phyloP scores from a whole-genome alignment of 2,113 vertebrate species.

The Oplegnathus fasciatus region DNA sequence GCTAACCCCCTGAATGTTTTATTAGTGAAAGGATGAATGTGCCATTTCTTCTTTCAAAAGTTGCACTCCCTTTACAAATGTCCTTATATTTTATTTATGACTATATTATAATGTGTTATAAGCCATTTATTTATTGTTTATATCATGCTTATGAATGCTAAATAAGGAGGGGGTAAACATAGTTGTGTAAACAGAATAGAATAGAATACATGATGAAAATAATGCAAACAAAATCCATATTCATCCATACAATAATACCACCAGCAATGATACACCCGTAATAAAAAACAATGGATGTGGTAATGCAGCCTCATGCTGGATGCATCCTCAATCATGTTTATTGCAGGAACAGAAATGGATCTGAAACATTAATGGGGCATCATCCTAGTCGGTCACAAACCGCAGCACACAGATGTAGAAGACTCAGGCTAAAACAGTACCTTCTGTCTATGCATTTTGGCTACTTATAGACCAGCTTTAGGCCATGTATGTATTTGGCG shows the following conservation, averaged over 20 bases:
- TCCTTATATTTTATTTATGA: background rate
- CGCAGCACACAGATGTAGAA: constrained; percentile 43
- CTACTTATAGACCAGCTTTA: background rate
- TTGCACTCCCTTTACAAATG: background rate
- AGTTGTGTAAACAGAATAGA: background rate
- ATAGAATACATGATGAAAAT: background rate
- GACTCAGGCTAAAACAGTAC: background rate
- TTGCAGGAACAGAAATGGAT: constrained; percentile 66
- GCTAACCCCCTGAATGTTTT: background rate
- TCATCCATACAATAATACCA: background rate
- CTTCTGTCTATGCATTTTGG: background rate
- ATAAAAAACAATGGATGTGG: background rate
- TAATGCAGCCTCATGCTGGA: constrained; percentile 30
- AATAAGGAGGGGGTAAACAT: background rate
- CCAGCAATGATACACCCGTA: background rate
- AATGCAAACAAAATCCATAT: background rate
- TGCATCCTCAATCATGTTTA: constrained; percentile 59
- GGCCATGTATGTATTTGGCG: background rate
- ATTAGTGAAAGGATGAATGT: background rate
- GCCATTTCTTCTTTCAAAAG: background rate
- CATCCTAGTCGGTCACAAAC: constrained; percentile 45
- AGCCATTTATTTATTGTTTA: background rate
- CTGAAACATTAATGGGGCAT: constrained; percentile 69
- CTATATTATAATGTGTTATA: background rate
- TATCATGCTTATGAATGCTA: background rate